phyloP scores from a whole-genome alignment of 1,140 invertebrate genomes.

The Drosophila bocki region DNA sequence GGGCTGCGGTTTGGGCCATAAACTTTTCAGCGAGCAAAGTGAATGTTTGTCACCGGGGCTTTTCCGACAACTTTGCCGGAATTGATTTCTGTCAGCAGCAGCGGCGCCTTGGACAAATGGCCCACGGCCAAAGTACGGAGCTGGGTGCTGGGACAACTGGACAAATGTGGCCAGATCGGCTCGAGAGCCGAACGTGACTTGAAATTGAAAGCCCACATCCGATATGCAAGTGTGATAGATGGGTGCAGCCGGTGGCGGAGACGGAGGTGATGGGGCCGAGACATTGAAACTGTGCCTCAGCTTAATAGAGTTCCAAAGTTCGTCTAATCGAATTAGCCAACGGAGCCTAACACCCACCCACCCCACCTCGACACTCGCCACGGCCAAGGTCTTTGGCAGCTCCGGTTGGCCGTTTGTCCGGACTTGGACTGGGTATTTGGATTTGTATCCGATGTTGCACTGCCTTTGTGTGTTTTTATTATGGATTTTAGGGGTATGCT shows the following conservation, averaged over 20 bases:
- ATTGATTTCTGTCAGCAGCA: slow-evolving; percentile 21
- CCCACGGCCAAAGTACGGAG: slow-evolving; percentile 42
- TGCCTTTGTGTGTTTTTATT: background rate
- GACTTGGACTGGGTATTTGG: background rate
- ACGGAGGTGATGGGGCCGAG: slow-evolving; percentile 1
- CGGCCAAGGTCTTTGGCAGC: slow-evolving; percentile 27
- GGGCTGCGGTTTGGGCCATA: slow-evolving; percentile 14
- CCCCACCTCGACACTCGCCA: slow-evolving; percentile 1
- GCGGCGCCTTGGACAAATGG: slow-evolving; percentile 45
- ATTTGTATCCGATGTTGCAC: slow-evolving; percentile 25
- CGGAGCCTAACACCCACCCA: background rate
- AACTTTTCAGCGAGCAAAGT: slow-evolving; percentile 9
- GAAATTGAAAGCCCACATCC: slow-evolving; percentile 72
- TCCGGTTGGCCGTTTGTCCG: slow-evolving; percentile 21
- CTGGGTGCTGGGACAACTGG: slow-evolving; percentile 9
- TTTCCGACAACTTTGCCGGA: slow-evolving; percentile 45
- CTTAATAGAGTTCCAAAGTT: slow-evolving; percentile 46
- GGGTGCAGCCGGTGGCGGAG: slow-evolving; percentile 7
- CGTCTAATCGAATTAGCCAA: slow-evolving; percentile 46
- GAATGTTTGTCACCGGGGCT: slow-evolving; percentile 35
- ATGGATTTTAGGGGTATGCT: slow-evolving; percentile 7
- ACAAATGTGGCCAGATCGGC: slow-evolving; percentile 46
- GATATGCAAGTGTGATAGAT: slow-evolving; percentile 40
- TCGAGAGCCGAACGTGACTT: slow-evolving; percentile 68
- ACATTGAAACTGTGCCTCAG: slow-evolving; percentile 43